These are phyloP conservation scores for roundworm (Caenorhabditis elegans) DNA, from an alignment of 1,140 invertebrate species.

Conservation along the genomic window DNA sequence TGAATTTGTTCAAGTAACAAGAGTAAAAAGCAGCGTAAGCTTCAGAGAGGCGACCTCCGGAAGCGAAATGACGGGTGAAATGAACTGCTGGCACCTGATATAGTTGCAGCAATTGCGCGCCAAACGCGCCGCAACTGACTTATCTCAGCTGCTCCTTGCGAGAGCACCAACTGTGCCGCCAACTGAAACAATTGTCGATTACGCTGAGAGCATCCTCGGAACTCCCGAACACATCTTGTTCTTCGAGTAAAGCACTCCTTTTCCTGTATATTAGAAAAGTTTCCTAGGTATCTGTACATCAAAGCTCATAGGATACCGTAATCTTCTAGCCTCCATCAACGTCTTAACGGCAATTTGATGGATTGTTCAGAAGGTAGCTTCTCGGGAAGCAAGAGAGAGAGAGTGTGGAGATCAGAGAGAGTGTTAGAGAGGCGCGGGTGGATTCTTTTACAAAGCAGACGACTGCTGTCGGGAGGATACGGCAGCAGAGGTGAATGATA, in stretches of 20 bases:
- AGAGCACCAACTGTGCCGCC: not conserved
- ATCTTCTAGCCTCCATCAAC: not conserved
- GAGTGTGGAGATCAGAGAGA: not conserved
- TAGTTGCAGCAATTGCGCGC: slow-evolving; percentile 28
- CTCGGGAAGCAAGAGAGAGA: not conserved
- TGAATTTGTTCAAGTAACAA: too few relatives aligned
- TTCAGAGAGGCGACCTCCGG: not conserved
- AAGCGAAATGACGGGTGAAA: not conserved
- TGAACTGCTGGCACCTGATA: not conserved
- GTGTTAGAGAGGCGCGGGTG: not conserved
- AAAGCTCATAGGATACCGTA: too few relatives aligned
- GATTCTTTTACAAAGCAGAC: not conserved
- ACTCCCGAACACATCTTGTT: too few relatives aligned
- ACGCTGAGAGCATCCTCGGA: not conserved
- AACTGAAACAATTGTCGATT: not conserved
- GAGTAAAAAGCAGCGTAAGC: too few relatives aligned
- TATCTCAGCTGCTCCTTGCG: not conserved
- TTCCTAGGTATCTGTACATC: too few relatives aligned
- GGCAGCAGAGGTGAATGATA: too few relatives aligned
- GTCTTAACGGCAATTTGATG: slow-evolving; percentile 14
- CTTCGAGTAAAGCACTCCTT: too few relatives aligned
- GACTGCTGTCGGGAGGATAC: too few relatives aligned
- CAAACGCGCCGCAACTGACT: slow-evolving; percentile 16
- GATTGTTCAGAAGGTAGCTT: not conserved
- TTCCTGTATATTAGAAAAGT: too few relatives aligned